These are phyloP conservation scores for Amphilophus citrinellus DNA, from an alignment of 2,113 vertebrate genomes.

Conservation along the genomic window DNA sequence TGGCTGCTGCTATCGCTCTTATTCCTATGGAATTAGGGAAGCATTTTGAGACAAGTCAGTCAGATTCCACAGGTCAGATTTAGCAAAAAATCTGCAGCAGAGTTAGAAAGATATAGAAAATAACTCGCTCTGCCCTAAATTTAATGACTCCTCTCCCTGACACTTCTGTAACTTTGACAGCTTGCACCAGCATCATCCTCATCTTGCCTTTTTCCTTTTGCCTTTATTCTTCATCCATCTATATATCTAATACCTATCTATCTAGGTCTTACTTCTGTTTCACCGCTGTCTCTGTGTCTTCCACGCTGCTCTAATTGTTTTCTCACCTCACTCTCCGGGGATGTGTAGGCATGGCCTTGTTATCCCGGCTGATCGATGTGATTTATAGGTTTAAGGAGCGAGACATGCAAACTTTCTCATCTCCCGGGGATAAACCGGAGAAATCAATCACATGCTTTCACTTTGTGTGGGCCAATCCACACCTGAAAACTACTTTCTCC, in stretches of 20 bases:
- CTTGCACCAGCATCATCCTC: conserved; percentile 3
- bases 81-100: conserved; percentile 2
- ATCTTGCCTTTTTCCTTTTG: not conserved
- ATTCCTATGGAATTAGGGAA: too few species aligned
- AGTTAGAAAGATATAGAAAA: not conserved
- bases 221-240: conserved; percentile 12
- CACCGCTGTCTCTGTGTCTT: conserved; percentile 2
- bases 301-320: conserved; percentile 63
- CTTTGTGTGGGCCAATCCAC: conserved; percentile 42
- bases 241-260: conserved; percentile 35
- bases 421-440: conserved; percentile 62
- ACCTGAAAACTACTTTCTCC: conserved; percentile 37
- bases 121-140: not conserved
- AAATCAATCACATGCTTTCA: conserved; percentile 62
- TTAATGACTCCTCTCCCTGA: conserved; percentile 10
- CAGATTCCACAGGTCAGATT: conserved; percentile 5
- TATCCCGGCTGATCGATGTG: conserved; percentile 67
- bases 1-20: not conserved
- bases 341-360: conserved; percentile 61
- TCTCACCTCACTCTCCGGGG: conserved; percentile 56
- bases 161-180: conserved; percentile 17
- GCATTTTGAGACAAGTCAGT: not conserved
- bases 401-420: conserved; percentile 70
- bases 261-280: conserved; percentile 31
- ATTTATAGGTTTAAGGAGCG: conserved; percentile 70